Evolutionary conservation across 2,888 invertebrate species (phyloP).

Genomic region (Reticulitermes lucifugus): DNA sequence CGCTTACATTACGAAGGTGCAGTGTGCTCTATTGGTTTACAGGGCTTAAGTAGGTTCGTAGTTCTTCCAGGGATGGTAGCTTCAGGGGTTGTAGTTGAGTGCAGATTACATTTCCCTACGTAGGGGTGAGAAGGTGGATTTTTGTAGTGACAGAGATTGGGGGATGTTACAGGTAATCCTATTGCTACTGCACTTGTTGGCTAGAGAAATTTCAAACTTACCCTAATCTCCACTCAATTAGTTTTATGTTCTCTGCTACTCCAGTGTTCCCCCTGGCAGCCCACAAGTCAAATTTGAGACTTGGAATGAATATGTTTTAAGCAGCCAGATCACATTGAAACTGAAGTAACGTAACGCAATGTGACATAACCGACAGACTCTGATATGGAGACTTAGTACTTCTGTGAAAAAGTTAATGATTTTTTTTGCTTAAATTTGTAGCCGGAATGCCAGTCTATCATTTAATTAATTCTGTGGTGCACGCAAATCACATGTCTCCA

Average conservation of each 20-base stretch:
- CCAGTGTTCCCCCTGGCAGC: neutral
- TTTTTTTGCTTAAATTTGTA: too few species aligned
- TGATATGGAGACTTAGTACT: too few species aligned
- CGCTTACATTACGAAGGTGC: neutral
- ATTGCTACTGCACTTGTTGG: neutral
- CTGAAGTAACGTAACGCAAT: neutral
- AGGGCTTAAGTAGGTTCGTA: slow-evolving; percentile 15
- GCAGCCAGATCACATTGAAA: neutral
- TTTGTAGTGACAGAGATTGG: neutral
- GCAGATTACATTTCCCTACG: slow-evolving; percentile 10
- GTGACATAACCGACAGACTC: too few species aligned
- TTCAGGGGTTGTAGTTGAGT: slow-evolving; percentile 5
- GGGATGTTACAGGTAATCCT: neutral
- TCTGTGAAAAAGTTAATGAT: too few species aligned
- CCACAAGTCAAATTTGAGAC: neutral
- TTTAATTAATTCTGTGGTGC: too few species aligned
- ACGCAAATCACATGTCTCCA: too few species aligned
- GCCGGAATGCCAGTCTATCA: too few species aligned
- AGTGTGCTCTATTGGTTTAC: slow-evolving; percentile 10
- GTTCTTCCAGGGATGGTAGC: slow-evolving; percentile 9
- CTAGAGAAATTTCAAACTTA: slow-evolving; percentile 3
- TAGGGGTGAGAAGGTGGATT: neutral
- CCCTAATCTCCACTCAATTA: neutral
- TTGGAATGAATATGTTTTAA: neutral
- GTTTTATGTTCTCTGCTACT: neutral